phyloP scores from a whole-genome alignment of 1,140 invertebrate genomes.

The Lordiphosa stackelbergi region DNA sequence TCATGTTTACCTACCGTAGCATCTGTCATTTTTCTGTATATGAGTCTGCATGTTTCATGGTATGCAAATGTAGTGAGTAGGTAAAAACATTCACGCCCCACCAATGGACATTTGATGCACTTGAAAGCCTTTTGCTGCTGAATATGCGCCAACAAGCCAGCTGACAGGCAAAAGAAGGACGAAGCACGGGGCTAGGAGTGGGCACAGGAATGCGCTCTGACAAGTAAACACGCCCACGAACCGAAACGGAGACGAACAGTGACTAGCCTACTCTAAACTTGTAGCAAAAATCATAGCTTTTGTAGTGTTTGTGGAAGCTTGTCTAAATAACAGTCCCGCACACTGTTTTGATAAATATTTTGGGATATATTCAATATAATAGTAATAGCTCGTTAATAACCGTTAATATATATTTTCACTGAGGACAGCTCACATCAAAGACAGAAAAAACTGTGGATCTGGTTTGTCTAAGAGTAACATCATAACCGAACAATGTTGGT shows the following conservation, averaged over 20 bases:
- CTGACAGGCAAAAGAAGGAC: conserved; percentile 38
- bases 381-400: no score
- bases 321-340: no score
- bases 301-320: no score
- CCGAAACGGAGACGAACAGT: not conserved
- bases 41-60: conserved; percentile 3
- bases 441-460: no score
- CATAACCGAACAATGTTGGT: no score
- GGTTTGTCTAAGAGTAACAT: no score
- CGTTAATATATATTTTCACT: no score
- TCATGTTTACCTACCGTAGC: conserved; percentile 31
- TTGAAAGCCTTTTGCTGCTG: conserved; percentile 58
- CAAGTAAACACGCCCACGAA: conserved; percentile 41
- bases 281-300: no score
- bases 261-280: not conserved
- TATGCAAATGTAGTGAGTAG: conserved; percentile 38
- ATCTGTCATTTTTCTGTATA: conserved; percentile 7
- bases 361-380: no score
- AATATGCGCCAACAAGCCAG: conserved; percentile 55
- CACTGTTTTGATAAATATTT: no score
- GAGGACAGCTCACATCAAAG: no score
- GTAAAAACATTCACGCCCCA: conserved; percentile 41
- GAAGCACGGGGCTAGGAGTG: not conserved
- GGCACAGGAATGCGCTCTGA: conserved; percentile 13
- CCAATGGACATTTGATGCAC: conserved; percentile 67